Percentiles rank a stretch among this genome's conserved stretches.
Conservation (phyloP, 1,140 invertebrate genomes). For the Hormaphis cornu region DNA sequence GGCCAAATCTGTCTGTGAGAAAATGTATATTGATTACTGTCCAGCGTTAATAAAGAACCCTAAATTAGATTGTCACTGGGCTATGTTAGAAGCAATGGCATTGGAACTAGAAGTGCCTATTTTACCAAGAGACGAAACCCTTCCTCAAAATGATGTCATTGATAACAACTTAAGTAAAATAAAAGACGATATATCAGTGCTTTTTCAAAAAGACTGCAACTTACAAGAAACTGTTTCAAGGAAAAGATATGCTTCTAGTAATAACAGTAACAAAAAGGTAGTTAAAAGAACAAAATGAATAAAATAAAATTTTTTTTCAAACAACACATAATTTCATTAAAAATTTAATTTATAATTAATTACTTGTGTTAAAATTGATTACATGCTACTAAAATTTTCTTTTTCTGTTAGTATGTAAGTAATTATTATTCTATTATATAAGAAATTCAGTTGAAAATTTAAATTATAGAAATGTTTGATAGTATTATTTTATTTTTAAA, state of each 20-base stretch:
- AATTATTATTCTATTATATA: too few relatives aligned
- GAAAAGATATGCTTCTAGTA: neutral
- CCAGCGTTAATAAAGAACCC: constrained; percentile 17
- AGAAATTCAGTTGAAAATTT: too few relatives aligned
- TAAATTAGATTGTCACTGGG: constrained; percentile 30
- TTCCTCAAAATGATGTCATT: neutral
- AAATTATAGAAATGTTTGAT: too few relatives aligned
- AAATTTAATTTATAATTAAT: too few relatives aligned
- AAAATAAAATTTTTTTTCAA: too few relatives aligned
- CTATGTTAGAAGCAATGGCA: constrained; percentile 27
- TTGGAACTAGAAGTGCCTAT: constrained; percentile 2
- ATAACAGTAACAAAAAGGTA: too few relatives aligned
- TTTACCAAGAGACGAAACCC: constrained; percentile 22
- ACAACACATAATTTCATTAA: too few relatives aligned
- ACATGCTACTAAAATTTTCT: too few relatives aligned
- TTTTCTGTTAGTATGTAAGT: too few relatives aligned
- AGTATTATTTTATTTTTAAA: too few relatives aligned
- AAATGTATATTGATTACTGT: neutral
- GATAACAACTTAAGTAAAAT: constrained; percentile 12
- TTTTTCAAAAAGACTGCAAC: neutral
- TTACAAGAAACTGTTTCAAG: neutral
- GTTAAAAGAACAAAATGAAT: too few relatives aligned
- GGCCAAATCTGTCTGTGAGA: neutral
- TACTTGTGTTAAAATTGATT: too few relatives aligned
- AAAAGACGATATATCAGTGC: neutral